These are phyloP conservation scores for Rhizomys pruinosus DNA, from an alignment of 2,113 vertebrate genomes.

Conservation along the genomic window DNA sequence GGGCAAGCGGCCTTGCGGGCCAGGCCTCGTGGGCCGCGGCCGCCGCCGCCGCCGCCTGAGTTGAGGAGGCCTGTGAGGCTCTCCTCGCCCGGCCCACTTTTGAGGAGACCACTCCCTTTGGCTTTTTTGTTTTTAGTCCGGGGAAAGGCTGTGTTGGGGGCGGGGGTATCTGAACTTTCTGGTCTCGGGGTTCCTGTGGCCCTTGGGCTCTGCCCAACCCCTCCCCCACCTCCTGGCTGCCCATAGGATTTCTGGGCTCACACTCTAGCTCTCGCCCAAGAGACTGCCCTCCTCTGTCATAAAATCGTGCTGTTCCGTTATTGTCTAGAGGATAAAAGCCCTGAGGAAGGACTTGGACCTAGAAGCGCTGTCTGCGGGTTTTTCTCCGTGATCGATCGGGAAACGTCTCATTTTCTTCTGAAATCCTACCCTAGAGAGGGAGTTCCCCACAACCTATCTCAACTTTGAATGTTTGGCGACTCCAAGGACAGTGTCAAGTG, in stretches of 20 bases:
- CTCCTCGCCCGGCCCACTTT: not conserved
- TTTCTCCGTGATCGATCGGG: constrained; percentile 25
- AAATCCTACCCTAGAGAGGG: constrained; percentile 3
- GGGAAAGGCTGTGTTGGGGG: not conserved
- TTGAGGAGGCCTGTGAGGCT: not conserved
- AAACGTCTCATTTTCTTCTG: constrained; percentile 15
- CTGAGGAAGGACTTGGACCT: constrained; percentile 51
- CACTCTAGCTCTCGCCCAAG: constrained; percentile 32
- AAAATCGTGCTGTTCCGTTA: constrained; percentile 64
- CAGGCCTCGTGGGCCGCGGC: not conserved
- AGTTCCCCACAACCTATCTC: constrained; percentile 5
- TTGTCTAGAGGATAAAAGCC: constrained; percentile 64
- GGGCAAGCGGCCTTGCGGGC: not conserved
- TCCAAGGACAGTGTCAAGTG: constrained; percentile 3
- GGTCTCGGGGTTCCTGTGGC: not conserved
- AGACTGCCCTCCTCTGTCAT: not conserved
- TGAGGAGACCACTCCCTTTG: not conserved
- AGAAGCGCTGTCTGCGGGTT: not conserved
- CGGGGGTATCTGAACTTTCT: constrained; percentile 32
- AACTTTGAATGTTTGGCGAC: constrained; percentile 40
- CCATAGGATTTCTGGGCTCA: not conserved
- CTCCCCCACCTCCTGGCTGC: not conserved
- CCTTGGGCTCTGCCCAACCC: not conserved
- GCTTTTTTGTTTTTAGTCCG: not conserved
- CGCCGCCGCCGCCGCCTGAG: too few relatives aligned